phyloP scores from a whole-genome alignment of 1,140 invertebrate genomes.

The Grapholita molesta region DNA sequence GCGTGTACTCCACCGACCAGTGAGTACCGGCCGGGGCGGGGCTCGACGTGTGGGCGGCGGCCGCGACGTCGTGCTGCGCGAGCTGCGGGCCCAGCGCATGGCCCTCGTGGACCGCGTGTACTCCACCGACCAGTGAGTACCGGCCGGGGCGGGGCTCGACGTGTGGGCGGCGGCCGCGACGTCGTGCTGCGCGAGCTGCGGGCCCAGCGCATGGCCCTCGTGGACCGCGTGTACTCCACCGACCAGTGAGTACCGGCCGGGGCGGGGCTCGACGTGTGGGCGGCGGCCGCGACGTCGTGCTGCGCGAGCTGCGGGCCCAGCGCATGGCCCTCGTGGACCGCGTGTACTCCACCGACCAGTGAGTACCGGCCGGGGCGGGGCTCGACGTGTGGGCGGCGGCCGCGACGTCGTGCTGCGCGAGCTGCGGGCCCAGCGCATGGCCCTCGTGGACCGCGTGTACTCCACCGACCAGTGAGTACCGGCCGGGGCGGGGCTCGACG shows the following conservation, averaged over 20 bases:
- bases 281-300: conserved; percentile 53
- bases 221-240: no score
- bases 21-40: conserved; percentile 30
- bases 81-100: background rate
- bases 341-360: conserved; percentile 66
- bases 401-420: no score
- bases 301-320: conserved; percentile 58
- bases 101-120: background rate
- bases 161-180: no score
- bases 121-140: background rate
- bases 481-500: no score
- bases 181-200: no score
- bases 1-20: conserved; percentile 65
- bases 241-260: no score
- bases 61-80: background rate
- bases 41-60: conserved; percentile 39
- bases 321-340: conserved; percentile 59
- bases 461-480: no score
- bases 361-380: conserved; percentile 30
- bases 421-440: background rate
- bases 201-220: no score
- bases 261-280: no score
- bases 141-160: no score
- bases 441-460: no score
- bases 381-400: no score